Conservation (phyloP, 2,113 vertebrate genomes). For the Phoenicopterus ruber region DNA sequence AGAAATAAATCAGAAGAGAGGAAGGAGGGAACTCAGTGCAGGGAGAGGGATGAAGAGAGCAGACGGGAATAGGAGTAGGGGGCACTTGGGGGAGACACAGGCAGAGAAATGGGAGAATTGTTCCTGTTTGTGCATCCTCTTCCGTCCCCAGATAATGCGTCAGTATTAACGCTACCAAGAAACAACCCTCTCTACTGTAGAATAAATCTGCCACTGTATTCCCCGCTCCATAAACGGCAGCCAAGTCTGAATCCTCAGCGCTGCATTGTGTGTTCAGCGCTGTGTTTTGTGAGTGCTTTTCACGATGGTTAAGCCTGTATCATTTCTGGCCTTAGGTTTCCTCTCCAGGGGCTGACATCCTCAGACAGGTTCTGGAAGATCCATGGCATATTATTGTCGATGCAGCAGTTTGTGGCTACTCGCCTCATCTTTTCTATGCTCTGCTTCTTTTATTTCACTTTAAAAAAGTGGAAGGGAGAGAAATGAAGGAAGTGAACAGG, state of each 20-base stretch:
- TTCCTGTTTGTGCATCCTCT: conserved; percentile 38
- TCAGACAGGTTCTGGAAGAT: background rate
- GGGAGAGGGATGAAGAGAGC: background rate
- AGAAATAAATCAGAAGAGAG: background rate
- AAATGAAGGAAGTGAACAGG: background rate
- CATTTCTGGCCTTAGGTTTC: conserved; percentile 17
- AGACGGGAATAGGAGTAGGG: background rate
- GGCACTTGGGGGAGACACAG: background rate
- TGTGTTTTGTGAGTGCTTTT: conserved; percentile 40
- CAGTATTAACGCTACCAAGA: conserved; percentile 47
- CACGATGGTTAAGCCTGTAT: background rate
- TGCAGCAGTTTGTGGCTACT: background rate
- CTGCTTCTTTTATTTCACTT: background rate
- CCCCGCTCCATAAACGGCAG: conserved; percentile 25
- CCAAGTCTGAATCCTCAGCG: conserved; percentile 35
- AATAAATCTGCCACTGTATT: conserved; percentile 67
- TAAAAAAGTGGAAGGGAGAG: background rate
- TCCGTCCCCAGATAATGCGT: conserved; percentile 46
- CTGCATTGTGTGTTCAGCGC: background rate
- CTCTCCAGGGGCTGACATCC: background rate
- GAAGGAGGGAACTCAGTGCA: background rate
- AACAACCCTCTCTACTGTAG: conserved; percentile 29
- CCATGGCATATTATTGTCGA: background rate
- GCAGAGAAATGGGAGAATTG: conserved; percentile 44
- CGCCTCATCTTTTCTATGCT: background rate